Evolutionary conservation across 2,797 vertebrate species (phyloP), one percentile per base, ranked within the genome.

Genomic region (Siniperca undulata): DNA sequence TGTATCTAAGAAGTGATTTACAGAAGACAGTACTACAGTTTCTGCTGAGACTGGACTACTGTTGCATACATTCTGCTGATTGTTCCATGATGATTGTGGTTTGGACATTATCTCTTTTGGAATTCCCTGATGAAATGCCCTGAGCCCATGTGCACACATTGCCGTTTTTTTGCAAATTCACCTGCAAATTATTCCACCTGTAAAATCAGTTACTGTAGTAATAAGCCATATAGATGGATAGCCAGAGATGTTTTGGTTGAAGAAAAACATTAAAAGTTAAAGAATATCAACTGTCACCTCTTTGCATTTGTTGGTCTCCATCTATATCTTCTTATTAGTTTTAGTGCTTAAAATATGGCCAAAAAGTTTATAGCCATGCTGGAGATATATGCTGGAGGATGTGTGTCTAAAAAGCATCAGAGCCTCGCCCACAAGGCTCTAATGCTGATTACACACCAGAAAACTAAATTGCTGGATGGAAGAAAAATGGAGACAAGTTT

Each of bases 381-480:
- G 17, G 22, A 44, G 36, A 82, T 5, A 27, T 0, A 60, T 40
- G 5, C 22, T 59, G 52, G 5, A 73, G 2, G 34, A 50, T 72
- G 30, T 71, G 61, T 70, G 20, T 66, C 22, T 42, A 60, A 74
- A 74, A 70, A 52, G 1, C 65, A 70, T 44, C 10, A n/a, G 22
- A 56, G 62, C 27, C 30, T 30, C 30, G 11, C 4, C 46, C 11
- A 58, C 22, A 61, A 27, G 27, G 58, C 55, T 68, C 27, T 67
- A 52, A 74, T 52, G 48, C 66, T 70, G 30, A 74, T 70, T 38
- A 61, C 30, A 70, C 24, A 40, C 5, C 30, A 70, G 20, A 58
- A 58, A 50, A 70, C 27, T 68, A 64, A 78, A 53, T 58, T 62
- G 30, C 10, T 75, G 56, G 10, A 68, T 66, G 52, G 30, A 60